Evolutionary conservation across 1,140 invertebrate genomes (phyloP), one percentile per base, ranked within the genome.

Genomic region (Camponotus vicinus): DNA sequence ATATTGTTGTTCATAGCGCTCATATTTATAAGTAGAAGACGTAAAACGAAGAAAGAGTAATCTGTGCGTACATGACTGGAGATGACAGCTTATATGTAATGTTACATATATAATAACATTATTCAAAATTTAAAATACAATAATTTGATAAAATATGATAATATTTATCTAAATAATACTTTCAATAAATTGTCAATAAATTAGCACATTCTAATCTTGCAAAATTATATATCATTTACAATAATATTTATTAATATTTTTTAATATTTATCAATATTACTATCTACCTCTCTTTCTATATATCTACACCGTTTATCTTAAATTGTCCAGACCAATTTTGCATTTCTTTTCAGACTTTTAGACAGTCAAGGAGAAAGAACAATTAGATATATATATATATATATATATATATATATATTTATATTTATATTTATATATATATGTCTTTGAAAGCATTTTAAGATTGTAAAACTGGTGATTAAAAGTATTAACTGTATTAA

Each of bases 101-200:
- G 11, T 67, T 21, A 88, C 21, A 55, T 73, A 59, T 78, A 59
- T 15, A 66, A 59, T 18, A 13, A 70, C 18, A 37, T 21, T 18
- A 52, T 75, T 59, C 8, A 40, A 75, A 75, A 57, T 67, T 52
- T 67, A 79, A 79, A 27, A 52, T 67, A 67, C n/a, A 78, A 78
- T 66, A 55, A 52, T 69, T 55, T 77, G n/a, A 27, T 27, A 27
- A 69, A 52, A 61, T 79, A 42, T n/a, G 40, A 67, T n/a, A 69
- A 69, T 21, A 40, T 67, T 64, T 64, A 1, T 64, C 27, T 13
- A 18, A 64, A 64, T 77, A 64, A 34, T 27, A 57, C 7, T 70
- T 34, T 76, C 66, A 77, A 79, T 71, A 83, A 88, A 59, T 64
- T 67, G 11, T 6, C 4, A 75, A 76, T 88, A 88, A 86, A 70